Percentiles rank a stretch among this genome's conserved stretches.
These are phyloP conservation scores for Zosterops hypoxanthus DNA, from an alignment of 2,113 vertebrate species.

Conservation along the genomic window DNA sequence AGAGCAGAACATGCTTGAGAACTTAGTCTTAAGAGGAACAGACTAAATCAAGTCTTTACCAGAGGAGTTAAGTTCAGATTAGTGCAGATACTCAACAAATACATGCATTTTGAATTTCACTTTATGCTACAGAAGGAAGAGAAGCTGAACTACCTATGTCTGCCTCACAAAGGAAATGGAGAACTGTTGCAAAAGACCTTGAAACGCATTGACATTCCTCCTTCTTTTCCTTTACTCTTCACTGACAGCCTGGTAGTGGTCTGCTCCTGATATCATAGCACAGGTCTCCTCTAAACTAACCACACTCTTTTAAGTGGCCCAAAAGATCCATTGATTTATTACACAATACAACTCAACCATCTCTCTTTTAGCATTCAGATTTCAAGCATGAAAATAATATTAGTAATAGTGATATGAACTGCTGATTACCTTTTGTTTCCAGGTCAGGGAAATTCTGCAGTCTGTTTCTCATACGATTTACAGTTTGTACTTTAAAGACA, in stretches of 20 bases:
- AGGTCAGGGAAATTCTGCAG: constrained; percentile 88
- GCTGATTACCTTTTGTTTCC: constrained; percentile 84
- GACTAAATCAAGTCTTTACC: not conserved
- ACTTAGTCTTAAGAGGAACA: not conserved
- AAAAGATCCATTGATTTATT: not conserved
- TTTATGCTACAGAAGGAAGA: not conserved
- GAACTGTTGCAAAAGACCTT: not conserved
- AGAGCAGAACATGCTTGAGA: not conserved
- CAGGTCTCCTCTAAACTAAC: not conserved
- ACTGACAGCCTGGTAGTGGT: not conserved
- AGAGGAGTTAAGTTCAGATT: not conserved
- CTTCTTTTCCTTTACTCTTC: not conserved
- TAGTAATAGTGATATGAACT: not conserved
- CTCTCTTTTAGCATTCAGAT: not conserved
- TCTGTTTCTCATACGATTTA: constrained; percentile 91
- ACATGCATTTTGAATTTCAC: not conserved
- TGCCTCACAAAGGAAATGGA: not conserved
- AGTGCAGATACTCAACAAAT: not conserved
- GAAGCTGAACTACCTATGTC: not conserved
- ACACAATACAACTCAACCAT: not conserved
- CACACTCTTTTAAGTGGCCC: not conserved
- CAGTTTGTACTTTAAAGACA: constrained; percentile 86
- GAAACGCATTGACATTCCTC: not conserved
- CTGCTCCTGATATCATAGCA: not conserved
- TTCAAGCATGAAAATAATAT: not conserved